Conservation (phyloP, 2,888 invertebrate species). For the Gymnoscelis rufifasciata region DNA sequence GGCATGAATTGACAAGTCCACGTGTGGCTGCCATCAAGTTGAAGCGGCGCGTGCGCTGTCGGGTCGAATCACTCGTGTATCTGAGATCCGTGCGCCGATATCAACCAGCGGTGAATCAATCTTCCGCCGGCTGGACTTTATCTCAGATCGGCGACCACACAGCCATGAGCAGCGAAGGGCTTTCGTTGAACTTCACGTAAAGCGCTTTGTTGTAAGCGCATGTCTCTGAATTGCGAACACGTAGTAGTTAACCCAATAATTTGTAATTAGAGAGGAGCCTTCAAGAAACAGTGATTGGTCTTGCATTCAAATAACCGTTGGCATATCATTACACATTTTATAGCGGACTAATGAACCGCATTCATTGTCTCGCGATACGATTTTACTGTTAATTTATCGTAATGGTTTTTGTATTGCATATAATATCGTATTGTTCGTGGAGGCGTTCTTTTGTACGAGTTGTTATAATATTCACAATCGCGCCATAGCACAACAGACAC, state of each 20-base stretch:
- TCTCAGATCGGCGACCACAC: conserved; percentile 61
- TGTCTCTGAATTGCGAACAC: conserved; percentile 31
- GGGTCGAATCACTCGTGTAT: conserved; percentile 53
- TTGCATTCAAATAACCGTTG: conserved; percentile 51
- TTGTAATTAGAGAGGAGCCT: conserved; percentile 56
- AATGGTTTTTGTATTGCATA: conserved; percentile 48
- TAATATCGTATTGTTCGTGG: conserved; percentile 39
- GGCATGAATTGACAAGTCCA: conserved; percentile 54
- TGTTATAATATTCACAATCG: conserved; percentile 65
- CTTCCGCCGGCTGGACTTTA: conserved; percentile 58
- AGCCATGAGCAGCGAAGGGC: conserved; percentile 39
- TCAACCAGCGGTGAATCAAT: conserved; percentile 68
- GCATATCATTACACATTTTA: conserved; percentile 50
- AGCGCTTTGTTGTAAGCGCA: conserved; percentile 30
- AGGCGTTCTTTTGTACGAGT: conserved; percentile 43
- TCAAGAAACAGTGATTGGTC: conserved; percentile 47
- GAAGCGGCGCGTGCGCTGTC: conserved; percentile 53
- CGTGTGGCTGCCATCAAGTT: conserved; percentile 38
- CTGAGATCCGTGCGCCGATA: conserved; percentile 62
- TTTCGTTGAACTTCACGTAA: conserved; percentile 45
- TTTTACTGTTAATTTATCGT: conserved; percentile 60
- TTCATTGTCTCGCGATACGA: conserved; percentile 57
- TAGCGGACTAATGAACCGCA: conserved; percentile 60
- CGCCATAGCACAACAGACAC: conserved; percentile 55
- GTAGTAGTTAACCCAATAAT: conserved; percentile 44